A percentile compares a stretch with the other conserved stretches of the same genome.
These are phyloP conservation scores for Psittacula echo DNA, from an alignment of 2,797 vertebrate genomes.

Conservation along the genomic window DNA sequence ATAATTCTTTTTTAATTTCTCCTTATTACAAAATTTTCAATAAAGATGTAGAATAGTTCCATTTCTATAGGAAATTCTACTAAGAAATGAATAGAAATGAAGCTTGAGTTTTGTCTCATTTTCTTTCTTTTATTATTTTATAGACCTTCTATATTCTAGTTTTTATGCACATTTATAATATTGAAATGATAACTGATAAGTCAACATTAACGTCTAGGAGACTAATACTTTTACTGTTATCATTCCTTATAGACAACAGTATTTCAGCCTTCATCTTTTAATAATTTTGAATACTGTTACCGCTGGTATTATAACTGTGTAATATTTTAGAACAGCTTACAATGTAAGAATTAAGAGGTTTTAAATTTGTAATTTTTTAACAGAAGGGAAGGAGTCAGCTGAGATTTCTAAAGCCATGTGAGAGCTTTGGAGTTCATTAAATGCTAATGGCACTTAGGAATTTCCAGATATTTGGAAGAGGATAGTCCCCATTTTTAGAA, in stretches of 20 bases:
- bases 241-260: neutral
- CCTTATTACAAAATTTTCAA: slow-evolving; percentile 1
- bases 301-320: neutral
- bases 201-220: neutral
- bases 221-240: neutral
- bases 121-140: neutral
- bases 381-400: neutral
- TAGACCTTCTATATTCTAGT: neutral
- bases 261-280: neutral
- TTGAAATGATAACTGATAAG: neutral
- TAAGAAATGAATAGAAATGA: neutral
- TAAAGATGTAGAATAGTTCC: neutral
- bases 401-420: neutral
- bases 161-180: neutral
- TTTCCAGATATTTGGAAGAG: neutral
- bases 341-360: neutral
- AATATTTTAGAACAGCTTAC: neutral
- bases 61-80: neutral
- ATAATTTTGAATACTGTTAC: neutral
- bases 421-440: neutral
- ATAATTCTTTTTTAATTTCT: neutral
- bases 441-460: neutral
- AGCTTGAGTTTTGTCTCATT: neutral
- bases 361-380: neutral
- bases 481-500: neutral